Evolutionary conservation across 2,113 vertebrate species (phyloP).

Genomic region (Diadophis punctatus): DNA sequence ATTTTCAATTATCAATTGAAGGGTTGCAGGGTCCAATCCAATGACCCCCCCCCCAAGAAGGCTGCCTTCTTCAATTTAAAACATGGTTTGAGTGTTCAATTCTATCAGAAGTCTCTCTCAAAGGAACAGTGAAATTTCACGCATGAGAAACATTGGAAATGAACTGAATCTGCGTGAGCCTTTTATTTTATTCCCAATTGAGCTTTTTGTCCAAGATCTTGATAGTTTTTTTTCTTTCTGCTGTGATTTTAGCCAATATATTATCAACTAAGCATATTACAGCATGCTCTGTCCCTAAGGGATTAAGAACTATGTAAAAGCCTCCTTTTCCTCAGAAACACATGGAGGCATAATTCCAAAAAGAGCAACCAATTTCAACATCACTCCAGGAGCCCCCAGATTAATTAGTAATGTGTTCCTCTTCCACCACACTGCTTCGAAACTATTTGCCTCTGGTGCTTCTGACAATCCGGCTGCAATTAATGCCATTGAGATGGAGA

Average conservation of each 20-base stretch:
- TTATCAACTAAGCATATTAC: background rate
- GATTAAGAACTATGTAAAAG: background rate
- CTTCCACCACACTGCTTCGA: slow-evolving; percentile 16
- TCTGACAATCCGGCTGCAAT: slow-evolving; percentile 39
- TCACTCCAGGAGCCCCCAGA: background rate
- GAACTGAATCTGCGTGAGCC: background rate
- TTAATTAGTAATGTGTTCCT: slow-evolving; percentile 27
- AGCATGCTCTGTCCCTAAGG: fast-evolving
- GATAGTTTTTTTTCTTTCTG: background rate
- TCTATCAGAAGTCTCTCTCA: background rate
- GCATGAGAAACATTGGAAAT: background rate
- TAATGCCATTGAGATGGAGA: slow-evolving; percentile 38
- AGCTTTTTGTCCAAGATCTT: background rate
- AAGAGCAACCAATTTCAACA: background rate
- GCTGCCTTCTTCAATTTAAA: background rate
- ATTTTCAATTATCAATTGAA: background rate
- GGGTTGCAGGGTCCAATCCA: background rate
- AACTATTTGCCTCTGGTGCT: slow-evolving; percentile 21
- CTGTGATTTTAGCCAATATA: background rate
- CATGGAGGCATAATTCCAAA: background rate
- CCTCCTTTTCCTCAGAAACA: background rate
- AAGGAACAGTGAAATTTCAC: background rate
- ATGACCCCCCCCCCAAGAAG: background rate
- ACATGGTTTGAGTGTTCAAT: background rate
- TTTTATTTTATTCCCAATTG: background rate